Conservation (phyloP, 1,140 invertebrate genomes). For the Drosophila kanapiae region DNA sequence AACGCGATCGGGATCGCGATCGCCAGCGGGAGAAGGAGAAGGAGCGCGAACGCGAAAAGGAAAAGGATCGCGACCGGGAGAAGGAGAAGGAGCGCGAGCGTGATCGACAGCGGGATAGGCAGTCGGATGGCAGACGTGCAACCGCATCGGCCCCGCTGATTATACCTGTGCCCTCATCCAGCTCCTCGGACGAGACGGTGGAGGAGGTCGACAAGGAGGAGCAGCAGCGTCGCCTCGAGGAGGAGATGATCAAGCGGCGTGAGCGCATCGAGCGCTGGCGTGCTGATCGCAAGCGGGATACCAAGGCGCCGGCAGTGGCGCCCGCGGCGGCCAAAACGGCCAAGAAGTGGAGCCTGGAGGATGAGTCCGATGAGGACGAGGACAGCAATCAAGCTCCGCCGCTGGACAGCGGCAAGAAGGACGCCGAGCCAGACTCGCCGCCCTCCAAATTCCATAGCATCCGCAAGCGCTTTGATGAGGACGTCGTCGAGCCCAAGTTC, state of each 20-base stretch:
- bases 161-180: slow-evolving; percentile 67
- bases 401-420: slow-evolving; percentile 58
- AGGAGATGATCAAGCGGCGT: slow-evolving; percentile 98
- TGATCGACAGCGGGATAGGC: slow-evolving; percentile 58
- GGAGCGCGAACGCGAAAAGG: slow-evolving; percentile 77
- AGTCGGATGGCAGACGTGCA: slow-evolving; percentile 55
- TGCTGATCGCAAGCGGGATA: slow-evolving; percentile 93
- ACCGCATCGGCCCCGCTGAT: slow-evolving; percentile 33
- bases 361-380: slow-evolving; percentile 92
- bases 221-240: slow-evolving; percentile 95
- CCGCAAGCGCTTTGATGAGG: slow-evolving; percentile 86
- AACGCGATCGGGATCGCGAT: slow-evolving; percentile 80
- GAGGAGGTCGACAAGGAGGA: slow-evolving; percentile 88
- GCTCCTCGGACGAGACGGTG: slow-evolving; percentile 62
- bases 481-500: slow-evolving; percentile 87
- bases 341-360: slow-evolving; percentile 97
- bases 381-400: slow-evolving; percentile 77
- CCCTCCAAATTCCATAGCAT: slow-evolving; percentile 84
- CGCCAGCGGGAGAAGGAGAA: slow-evolving; percentile 81
- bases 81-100: slow-evolving; percentile 59
- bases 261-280: slow-evolving; percentile 97
- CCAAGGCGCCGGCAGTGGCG: slow-evolving; percentile 79
- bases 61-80: slow-evolving; percentile 82
- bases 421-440: slow-evolving; percentile 65
- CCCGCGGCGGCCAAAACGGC: slow-evolving; percentile 82